Base-by-base conservation (phyloP, 2,113 vertebrate genomes). In the Spea multiplicata region DNA sequence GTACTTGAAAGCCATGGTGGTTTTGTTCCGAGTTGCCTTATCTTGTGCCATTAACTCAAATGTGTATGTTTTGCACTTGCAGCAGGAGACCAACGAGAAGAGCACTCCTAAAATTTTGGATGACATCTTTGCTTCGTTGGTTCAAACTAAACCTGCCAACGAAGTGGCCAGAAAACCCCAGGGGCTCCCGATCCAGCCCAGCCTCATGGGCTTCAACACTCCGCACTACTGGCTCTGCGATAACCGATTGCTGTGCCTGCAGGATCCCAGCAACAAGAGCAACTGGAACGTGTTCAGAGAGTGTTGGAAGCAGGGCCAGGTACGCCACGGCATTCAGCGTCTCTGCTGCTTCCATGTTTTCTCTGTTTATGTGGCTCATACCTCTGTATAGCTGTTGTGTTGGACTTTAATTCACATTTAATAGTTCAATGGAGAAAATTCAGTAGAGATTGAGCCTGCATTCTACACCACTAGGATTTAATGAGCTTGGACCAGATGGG, bases 291-390 rank as follows among this genome's bases (percentile, higher is more conserved):
- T 94, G 46, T 94, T 94, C 77, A 84, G 93, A 71, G 93, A 94
- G 70, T 94, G 93, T 86, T 94, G 93, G 93, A 94, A 94, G 74
- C 92, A 93, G 81, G 93, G 93, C 8, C 93, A 94, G 91, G 93
- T 93, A 88, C n/a, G 1, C 30, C 30, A 30, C 30, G 30, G 8
- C 30, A 30, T 30, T 30, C 30, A 30, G 30, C 30, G 30, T 30
- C 30, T 30, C 30, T 30, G 30, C 30, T 30, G 30, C 30, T 30
- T 30, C 30, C 30, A 30, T 30, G 30, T 30, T 30, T 30, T 30
- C 30, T 30, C 30, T 30, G 30, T 30, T 30, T 30, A 30, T 30
- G 30, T 30, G 30, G 30, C 30, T 30, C 30, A 30, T 30, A 30
- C 30, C 30, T 30, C 30, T 30, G 1, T 30, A 30, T 30, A 30